Evolutionary conservation across 2,888 invertebrate genomes (phyloP), one percentile per base, ranked within the genome.

Genomic region (Aquatica leii): DNA sequence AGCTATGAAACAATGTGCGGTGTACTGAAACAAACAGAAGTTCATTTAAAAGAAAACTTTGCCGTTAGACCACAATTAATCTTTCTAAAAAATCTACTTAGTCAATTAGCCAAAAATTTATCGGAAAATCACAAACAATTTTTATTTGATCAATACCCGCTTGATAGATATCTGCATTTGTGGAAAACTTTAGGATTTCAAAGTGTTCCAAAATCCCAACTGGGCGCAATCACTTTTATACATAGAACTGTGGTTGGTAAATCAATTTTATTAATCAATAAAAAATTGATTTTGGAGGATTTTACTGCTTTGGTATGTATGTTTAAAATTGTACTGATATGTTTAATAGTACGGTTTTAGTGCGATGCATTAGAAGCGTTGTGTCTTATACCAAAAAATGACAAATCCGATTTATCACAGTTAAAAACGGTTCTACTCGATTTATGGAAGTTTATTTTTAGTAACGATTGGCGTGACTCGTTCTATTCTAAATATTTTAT

Each of bases 21-120:
- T 35, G 49, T 67, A 37, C 20, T 69, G 8, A 55, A 63, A 40
- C 46, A 48, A 18, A 59, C 56, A 8, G 12, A 61, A 17, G 15
- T 18, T 1, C 8, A 62, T n/a, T 11, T 69, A 17, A 43, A 15
- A 59, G 69, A 72, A 11, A 60, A 63, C n/a, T 71, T 72, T 35
- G 69, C 73, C 1, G 34, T 66, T 24, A 67, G 71, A 46, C 70
- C 74, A n/a, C 72, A 73, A 52, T 62, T 67, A 12, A 34, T 69
- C 34, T 66, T 66, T 60, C 49, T 77, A 17, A 69, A 69, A 64
- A 66, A 66, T 52, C 66, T 77, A 2, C 46, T 73, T 8, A 62
- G 67, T 20, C 68, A 72, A 50, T 62, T 74, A 17, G 74, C 70
- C 53, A 41, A 41, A 37, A 58, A 60, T 24, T 60, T 74, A 40